phyloP scores from a whole-genome alignment of 2,888 invertebrate species.

The Elmis aenea region DNA sequence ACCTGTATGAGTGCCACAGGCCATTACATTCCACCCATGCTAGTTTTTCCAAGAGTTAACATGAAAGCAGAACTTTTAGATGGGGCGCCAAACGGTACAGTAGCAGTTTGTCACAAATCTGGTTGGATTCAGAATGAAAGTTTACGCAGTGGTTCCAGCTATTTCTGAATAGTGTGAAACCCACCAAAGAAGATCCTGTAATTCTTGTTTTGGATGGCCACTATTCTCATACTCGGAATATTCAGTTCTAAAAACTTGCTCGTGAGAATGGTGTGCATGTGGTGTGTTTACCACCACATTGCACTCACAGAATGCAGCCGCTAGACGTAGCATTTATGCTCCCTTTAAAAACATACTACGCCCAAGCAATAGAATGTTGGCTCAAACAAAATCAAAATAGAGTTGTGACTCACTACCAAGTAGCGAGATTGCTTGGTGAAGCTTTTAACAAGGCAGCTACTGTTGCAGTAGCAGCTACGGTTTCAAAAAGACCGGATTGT shows the following conservation, averaged over 20 bases:
- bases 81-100: slow-evolving; percentile 28
- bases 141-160: slow-evolving; percentile 34
- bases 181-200: slow-evolving; percentile 16
- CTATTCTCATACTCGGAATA: slow-evolving; percentile 4
- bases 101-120: slow-evolving; percentile 28
- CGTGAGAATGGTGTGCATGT: slow-evolving; percentile 11
- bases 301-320: slow-evolving; percentile 23
- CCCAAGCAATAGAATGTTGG: slow-evolving; percentile 4
- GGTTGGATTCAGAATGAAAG: slow-evolving; percentile 32
- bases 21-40: slow-evolving; percentile 30
- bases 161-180: slow-evolving; percentile 13
- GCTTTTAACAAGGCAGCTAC: slow-evolving; percentile 10
- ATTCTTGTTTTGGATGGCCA: slow-evolving; percentile 21
- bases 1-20: slow-evolving; percentile 30
- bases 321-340: slow-evolving; percentile 8
- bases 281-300: slow-evolving; percentile 12
- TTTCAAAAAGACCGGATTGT: slow-evolving; percentile 6
- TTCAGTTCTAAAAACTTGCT: slow-evolving; percentile 28
- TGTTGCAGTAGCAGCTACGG: slow-evolving; percentile 4
- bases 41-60: slow-evolving; percentile 33
- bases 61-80: slow-evolving; percentile 30
- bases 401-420: slow-evolving; percentile 3
- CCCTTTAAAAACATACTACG: slow-evolving; percentile 18
- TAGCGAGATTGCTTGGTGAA: slow-evolving; percentile 5
- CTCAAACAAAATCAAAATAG: slow-evolving; percentile 5